Base-by-base conservation (phyloP, 2,797 vertebrate species). In the Onychomys torridus region DNA sequence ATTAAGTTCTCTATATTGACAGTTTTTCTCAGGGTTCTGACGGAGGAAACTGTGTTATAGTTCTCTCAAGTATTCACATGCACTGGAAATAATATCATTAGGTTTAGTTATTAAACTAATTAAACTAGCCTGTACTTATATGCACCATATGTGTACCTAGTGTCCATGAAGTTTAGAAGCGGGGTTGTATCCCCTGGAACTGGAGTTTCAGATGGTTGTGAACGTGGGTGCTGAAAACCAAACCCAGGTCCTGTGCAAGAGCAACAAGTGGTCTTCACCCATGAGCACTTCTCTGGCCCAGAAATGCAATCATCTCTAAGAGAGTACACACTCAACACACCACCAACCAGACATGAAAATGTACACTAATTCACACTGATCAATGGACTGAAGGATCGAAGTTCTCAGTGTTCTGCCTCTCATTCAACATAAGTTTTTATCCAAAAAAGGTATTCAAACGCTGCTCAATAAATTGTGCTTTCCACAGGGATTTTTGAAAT, bases 11-110 rank as follows among this genome's bases (percentile, higher is more conserved):
- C 29, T 81, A 27, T 85, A 25, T 76, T 89, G 5, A 77, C 32
- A 86, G 5, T n/a, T 84, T 84, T 95, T 96, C 76, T 57, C 32
- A 92, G 93, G 93, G 87, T 86, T 85, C 73, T 82, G 46, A 89
- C 46, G 79, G 43, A 63, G 71, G n/a, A 23, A 46, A 10, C 65
- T 93, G 89, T 43, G 43, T 23, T 87, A 79, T 69, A 40, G 14
- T 34, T 96, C 83, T 77, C 57, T 4, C 13, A 32, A 79, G 29
- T n/a, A 25, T 88, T 85, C 79, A 65, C 76, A 83, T 43, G n/a
- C 69, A 77, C 21, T 75, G 63, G 8, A 93, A 96, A 78, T 21
- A 78, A 32, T 10, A 59, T 55, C 52, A 40, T 43, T 69, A 37
- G 12, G 43, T 52, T 34, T 67, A 49, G 23, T n/a, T 49, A 69